Evolutionary conservation across 2,888 invertebrate genomes (phyloP).

Genomic region (Odontothrips loti): DNA sequence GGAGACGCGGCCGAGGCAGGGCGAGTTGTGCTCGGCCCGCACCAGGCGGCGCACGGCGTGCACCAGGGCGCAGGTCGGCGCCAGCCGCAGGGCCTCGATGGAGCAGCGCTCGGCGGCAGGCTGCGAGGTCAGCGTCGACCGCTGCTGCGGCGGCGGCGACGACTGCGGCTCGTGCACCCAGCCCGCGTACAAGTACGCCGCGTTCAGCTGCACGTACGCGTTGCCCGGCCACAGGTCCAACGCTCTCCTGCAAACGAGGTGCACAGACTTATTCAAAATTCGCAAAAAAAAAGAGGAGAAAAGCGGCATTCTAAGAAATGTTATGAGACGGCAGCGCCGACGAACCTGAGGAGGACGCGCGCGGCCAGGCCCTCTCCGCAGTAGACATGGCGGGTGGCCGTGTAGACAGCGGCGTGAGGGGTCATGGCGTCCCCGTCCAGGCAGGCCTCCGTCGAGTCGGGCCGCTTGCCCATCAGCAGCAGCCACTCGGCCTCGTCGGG

Average conservation of each 20-base stretch:
- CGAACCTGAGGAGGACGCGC: background rate
- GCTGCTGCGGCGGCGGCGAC: background rate
- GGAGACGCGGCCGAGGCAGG: conserved; percentile 7
- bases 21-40: conserved; percentile 18
- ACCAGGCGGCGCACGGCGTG: conserved; percentile 20
- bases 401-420: background rate
- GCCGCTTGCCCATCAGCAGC: conserved; percentile 18
- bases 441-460: background rate
- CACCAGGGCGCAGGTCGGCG: background rate
- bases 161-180: background rate
- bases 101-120: conserved; percentile 3
- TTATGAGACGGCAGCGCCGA: too few relatives aligned
- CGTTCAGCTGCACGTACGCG: conserved; percentile 2
- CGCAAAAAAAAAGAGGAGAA: too few relatives aligned
- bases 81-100: background rate
- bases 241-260: background rate
- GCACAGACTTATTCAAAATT: too few relatives aligned
- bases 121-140: background rate
- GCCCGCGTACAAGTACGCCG: conserved; percentile 1
- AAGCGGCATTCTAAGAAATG: too few relatives aligned
- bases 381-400: conserved; percentile 13
- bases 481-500: conserved; percentile 14
- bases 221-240: conserved; percentile 15
- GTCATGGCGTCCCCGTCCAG: conserved; percentile 18
- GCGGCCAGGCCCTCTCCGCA: conserved; percentile 5